phyloP scores from a whole-genome alignment of 2,888 invertebrate genomes.

The Rhagonycha lutea region DNA sequence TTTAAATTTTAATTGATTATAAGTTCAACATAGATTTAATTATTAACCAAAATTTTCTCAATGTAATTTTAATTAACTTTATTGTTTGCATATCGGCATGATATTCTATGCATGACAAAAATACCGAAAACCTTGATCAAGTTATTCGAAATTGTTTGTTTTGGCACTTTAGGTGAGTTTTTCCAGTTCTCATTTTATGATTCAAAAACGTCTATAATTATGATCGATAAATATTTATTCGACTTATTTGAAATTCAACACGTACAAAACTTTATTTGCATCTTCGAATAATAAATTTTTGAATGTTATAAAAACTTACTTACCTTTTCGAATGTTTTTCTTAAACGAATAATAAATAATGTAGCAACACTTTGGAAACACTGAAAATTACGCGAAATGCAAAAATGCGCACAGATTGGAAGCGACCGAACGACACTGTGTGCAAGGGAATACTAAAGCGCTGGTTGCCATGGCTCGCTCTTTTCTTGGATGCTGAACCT shows the following conservation, averaged over 20 bases:
- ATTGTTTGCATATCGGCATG: neutral
- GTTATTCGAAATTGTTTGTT: neutral
- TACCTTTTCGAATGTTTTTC: neutral
- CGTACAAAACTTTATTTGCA: neutral
- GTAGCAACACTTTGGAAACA: neutral
- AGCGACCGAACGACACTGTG: constrained; percentile 16
- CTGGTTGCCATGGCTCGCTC: constrained; percentile 21
- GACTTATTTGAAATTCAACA: neutral
- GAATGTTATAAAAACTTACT: neutral
- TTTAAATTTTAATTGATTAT: neutral
- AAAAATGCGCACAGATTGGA: neutral
- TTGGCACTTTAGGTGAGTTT: neutral
- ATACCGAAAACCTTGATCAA: neutral
- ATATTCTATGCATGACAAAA: neutral
- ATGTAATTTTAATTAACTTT: neutral
- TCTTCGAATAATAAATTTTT: neutral
- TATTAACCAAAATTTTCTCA: neutral
- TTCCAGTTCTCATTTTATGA: neutral
- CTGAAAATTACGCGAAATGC: neutral
- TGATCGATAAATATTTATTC: neutral
- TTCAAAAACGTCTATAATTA: neutral
- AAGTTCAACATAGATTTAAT: neutral
- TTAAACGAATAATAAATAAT: neutral
- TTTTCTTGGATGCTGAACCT: constrained; percentile 15
- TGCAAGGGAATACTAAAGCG: constrained; percentile 20